Percentiles rank a stretch among this genome's conserved stretches.
Conservation (phyloP, 1,140 invertebrate species). For the Cotesia chilonis region DNA sequence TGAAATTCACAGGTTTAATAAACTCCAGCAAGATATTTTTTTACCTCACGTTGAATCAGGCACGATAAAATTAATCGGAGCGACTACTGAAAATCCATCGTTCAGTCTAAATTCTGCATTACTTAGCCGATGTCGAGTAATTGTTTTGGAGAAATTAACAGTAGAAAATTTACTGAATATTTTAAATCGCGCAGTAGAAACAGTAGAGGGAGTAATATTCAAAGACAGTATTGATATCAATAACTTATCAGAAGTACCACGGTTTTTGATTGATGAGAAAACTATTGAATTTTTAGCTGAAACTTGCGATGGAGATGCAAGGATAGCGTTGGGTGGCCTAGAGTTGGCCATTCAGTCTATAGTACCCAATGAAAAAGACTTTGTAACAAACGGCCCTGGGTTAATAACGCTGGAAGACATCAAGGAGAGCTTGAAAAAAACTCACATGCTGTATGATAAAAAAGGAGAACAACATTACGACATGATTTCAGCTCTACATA, state of each 20-base stretch:
- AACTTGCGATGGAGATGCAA: conserved; percentile 83
- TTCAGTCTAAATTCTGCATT: conserved; percentile 84
- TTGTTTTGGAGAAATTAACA: conserved; percentile 78
- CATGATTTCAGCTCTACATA: conserved; percentile 83
- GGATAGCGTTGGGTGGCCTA: conserved; percentile 79
- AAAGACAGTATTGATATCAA: conserved; percentile 25
- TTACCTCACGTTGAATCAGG: conserved; percentile 83
- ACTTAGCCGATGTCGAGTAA: conserved; percentile 79
- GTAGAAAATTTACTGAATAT: conserved; percentile 71
- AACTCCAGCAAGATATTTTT: conserved; percentile 81
- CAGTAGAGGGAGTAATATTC: conserved; percentile 56
- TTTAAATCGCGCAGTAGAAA: conserved; percentile 69
- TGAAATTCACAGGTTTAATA: conserved; percentile 90
- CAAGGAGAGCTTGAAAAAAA: conserved; percentile 71
- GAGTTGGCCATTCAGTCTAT: conserved; percentile 75
- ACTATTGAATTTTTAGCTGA: conserved; percentile 77
- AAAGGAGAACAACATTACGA: conserved; percentile 87
- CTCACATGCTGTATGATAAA: conserved; percentile 80
- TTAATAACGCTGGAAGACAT: conserved; percentile 71
- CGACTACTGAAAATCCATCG: conserved; percentile 90
- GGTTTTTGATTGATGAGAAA: conserved; percentile 68
- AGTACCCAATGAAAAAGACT: conserved; percentile 48
- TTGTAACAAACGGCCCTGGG: conserved; percentile 45
- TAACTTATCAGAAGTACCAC: conserved; percentile 46
- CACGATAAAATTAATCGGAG: conserved; percentile 82